Percentiles rank a stretch among this genome's conserved stretches.
phyloP scores from a whole-genome alignment of 2,797 vertebrate species.

The Astyanax mexicanus region DNA sequence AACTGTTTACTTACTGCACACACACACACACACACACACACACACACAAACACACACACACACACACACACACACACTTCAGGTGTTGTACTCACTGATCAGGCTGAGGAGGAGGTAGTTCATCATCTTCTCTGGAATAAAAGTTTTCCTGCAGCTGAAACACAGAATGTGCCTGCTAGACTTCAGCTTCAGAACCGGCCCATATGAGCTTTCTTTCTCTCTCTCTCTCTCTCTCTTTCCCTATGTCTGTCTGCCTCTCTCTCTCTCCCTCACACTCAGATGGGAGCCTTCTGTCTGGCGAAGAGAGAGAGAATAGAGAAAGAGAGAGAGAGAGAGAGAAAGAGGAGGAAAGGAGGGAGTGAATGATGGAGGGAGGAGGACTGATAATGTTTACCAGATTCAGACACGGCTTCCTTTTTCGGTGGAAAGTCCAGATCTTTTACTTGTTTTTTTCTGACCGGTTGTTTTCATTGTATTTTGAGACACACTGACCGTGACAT shows the following conservation, averaged over 20 bases:
- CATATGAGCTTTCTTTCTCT: not conserved
- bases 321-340: conserved; percentile 5
- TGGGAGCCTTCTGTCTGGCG: conserved; percentile 24
- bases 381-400: conserved; percentile 3
- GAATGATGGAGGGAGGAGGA: conserved; percentile 4
- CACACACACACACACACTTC: not conserved
- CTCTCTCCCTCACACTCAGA: conserved; percentile 12
- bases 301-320: not conserved
- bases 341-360: conserved; percentile 2
- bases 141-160: not conserved
- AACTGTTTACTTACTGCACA: not conserved
- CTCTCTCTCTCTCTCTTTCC: conserved; percentile 1
- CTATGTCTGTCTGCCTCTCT: conserved; percentile 3
- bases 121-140: conserved; percentile 29
- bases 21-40: not conserved
- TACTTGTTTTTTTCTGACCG: not conserved
- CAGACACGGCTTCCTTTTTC: not conserved
- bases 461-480: not conserved
- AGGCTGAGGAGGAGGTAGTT: conserved; percentile 23
- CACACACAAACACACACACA: not conserved
- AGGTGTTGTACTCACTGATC: conserved; percentile 42
- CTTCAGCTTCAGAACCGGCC: not conserved
- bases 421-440: not conserved
- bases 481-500: not conserved
- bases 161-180: not conserved